Evolutionary conservation across 2,888 invertebrate species (phyloP), one percentile per base, ranked within the genome.

Genomic region (Helicoverpa assulta): DNA sequence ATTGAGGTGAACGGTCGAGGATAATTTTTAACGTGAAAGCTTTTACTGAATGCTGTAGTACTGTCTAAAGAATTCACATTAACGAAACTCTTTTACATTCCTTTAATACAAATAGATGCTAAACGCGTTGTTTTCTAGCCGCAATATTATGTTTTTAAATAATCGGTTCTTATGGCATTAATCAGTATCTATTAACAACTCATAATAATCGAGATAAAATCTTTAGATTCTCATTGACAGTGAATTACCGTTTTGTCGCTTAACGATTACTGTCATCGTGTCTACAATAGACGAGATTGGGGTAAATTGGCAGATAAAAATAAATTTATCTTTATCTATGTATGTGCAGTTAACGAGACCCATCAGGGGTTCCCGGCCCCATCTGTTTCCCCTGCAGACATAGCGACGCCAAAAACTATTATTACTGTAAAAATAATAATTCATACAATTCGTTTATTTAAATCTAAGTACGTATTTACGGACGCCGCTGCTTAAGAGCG

Each of bases 291-390:
- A 89, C 86, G 86, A 90, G 91, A 94, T 92, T 94, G 94, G 94
- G 93, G 93, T 94, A 94, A 94, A 94, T 93, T 93, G 94, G 91
- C 90, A 91, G 92, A 94, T 94, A 93, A 94, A 92, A 95, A 94
- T 94, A 93, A 80, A 95, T 94, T 91, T 92, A 94, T 94, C 91
- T 90, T 91, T 92, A 94, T 94, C 91, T 90, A 85, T 89, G 85
- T 91, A 89, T 89, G 87, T 88, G 89, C 88, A 91, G 93, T 92
- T 94, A 95, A 94, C 94, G 93, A 93, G 89, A 68, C 89, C 81
- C 81, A 47, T 89, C 92, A 91, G 95, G 95, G 92, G 83, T 84
- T 87, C 89, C 85, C 81, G 81, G 76, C 83, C 88, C 91, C 90
- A 89, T 88, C 90, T 90, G 88, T 87, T 86, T 87, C 92, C 93